Base-by-base conservation (phyloP, 2,888 invertebrate genomes). In the Marronus borbonicus region DNA sequence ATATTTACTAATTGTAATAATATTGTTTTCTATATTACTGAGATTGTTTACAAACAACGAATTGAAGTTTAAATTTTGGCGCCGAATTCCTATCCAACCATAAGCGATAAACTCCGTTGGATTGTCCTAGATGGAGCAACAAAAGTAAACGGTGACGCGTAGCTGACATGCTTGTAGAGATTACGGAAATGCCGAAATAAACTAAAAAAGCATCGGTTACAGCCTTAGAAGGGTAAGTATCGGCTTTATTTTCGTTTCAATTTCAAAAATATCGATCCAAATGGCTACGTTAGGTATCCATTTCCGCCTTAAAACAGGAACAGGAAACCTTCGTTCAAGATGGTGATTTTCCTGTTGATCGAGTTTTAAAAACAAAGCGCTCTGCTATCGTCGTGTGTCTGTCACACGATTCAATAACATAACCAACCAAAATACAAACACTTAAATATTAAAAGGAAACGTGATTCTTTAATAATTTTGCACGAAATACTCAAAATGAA, bases 221-320 rank as follows among this genome's bases (percentile, higher is more conserved):
- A 20, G 12, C 28, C 31, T 50, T 12, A 69, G 74, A 66, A 79
- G 77, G 68, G 81, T 82, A 76, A 81, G 81, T 82, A 79, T 31
- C 64, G 70, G 24, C 44, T 58, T 52, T 72, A 79, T 24, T 69
- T 39, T 14, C 69, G 76, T 50, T 44, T 66, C 31, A 66, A 76
- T 76, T 81, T 81, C 55, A 65, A 78, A 80, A 81, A 81, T 85
- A 84, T 84, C 78, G 84, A 84, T 84, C 81, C 72, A 80, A 85
- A 85, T 85, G 85, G 84, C 84, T 82, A 81, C 84, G 82, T 79
- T 78, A 75, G 66, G 80, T 78, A 79, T 79, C 80, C 82, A 89
- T 88, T 89, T 89, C 89, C 89, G 89, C 86, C 86, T 83, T 83
- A 82, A 82, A 87, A 91, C 91, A 92, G 92, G 92, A 92, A 92